Evolutionary conservation across 1,140 invertebrate species (phyloP).

Genomic region (Drosophila ananassae): DNA sequence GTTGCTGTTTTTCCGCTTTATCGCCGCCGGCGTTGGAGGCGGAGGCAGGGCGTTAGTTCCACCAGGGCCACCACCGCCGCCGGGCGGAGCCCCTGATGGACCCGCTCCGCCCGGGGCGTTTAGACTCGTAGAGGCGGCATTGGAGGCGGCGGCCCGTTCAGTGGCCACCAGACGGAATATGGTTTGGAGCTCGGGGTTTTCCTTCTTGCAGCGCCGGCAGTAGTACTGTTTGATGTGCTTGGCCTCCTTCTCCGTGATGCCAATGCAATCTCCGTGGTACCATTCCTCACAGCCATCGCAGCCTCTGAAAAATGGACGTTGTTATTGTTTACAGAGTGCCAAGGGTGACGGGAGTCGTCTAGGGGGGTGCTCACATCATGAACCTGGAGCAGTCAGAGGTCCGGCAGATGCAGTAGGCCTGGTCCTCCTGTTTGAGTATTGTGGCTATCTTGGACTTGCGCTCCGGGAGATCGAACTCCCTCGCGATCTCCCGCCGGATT

Average conservation of each 20-base stretch:
- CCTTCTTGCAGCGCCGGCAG: conserved; percentile 92
- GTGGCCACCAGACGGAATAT: conserved; percentile 86
- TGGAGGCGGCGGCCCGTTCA: conserved; percentile 53
- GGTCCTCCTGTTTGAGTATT: conserved; percentile 93
- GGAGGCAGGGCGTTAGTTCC: neutral
- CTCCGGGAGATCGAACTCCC: conserved; percentile 94
- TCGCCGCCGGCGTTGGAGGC: conserved; percentile 7
- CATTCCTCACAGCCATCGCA: conserved; percentile 99
- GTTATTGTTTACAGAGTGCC: neutral
- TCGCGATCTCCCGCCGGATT: conserved; percentile 95
- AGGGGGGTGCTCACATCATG: conserved; percentile 98
- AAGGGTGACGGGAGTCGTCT: too few species aligned
- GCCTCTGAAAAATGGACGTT: conserved; percentile 86
- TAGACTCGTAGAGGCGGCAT: conserved; percentile 34
- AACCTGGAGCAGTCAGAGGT: conserved; percentile 96
- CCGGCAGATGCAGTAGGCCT: conserved; percentile 97
- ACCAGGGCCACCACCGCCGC: neutral
- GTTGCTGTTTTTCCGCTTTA: conserved; percentile 48
- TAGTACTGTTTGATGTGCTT: conserved; percentile 97
- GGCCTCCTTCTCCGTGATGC: conserved; percentile 96
- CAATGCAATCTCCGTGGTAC: conserved; percentile 99
- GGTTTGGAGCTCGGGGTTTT: conserved; percentile 92
- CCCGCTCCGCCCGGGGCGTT: conserved; percentile 60
- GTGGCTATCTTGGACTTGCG: conserved; percentile 96
- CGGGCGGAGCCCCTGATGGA: neutral